These are phyloP conservation scores for Oncopeltus fasciatus DNA, from an alignment of 1,140 invertebrate genomes.

Conservation along the genomic window DNA sequence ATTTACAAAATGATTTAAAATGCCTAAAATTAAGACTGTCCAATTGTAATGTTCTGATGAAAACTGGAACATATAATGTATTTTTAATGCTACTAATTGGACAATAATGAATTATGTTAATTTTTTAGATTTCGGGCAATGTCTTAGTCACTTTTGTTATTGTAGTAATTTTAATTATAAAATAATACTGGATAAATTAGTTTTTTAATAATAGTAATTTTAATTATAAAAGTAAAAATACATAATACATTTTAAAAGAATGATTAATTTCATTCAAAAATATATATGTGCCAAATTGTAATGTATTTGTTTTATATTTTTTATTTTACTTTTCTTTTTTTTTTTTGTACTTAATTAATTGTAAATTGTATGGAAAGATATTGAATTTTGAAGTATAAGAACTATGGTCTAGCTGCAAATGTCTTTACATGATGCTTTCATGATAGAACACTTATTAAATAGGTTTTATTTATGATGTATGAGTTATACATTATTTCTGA, in stretches of 20 bases:
- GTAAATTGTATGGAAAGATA: conserved; percentile 7
- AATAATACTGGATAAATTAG: too few species aligned
- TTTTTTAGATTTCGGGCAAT: conserved; percentile 7
- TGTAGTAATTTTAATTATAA: not conserved
- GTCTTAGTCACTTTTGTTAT: conserved; percentile 3
- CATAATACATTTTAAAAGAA: not conserved
- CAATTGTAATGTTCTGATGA: conserved; percentile 11
- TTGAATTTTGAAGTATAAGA: conserved; percentile 1
- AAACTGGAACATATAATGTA: not conserved
- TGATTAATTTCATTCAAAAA: not conserved
- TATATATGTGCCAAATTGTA: conserved; percentile 15
- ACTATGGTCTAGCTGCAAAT: conserved; percentile 17
- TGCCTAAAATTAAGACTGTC: conserved; percentile 15
- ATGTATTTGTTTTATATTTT: too few species aligned
- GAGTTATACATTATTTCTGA: conserved; percentile 4
- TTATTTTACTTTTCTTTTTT: conserved; percentile 8
- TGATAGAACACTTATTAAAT: conserved; percentile 8
- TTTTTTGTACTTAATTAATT: conserved; percentile 8
- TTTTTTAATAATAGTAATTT: too few species aligned
- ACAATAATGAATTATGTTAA: conserved; percentile 16
- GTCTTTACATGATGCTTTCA: conserved; percentile 13
- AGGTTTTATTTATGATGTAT: conserved; percentile 14
- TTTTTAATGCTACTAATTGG: conserved; percentile 13
- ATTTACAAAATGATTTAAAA: not conserved
- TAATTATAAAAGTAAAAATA: conserved; percentile 7